Evolutionary conservation across 2,113 vertebrate genomes (phyloP).

Genomic region (Etia nguti): DNA sequence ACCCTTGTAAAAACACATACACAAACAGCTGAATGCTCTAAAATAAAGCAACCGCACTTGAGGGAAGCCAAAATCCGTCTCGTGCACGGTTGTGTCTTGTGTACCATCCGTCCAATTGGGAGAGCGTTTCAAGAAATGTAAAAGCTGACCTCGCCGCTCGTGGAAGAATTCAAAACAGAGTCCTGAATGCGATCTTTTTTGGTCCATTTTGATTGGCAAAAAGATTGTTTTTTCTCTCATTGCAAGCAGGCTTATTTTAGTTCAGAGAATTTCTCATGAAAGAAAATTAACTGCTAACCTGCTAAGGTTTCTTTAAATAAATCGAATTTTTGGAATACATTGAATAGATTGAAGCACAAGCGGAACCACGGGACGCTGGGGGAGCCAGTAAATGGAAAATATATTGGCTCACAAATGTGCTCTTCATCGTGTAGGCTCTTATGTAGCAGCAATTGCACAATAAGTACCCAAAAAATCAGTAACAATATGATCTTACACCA

Average conservation of each 20-base stretch:
- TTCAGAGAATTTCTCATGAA: constrained; percentile 31
- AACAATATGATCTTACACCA: background rate
- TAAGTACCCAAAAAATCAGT: background rate
- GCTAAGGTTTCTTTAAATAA: constrained; percentile 30
- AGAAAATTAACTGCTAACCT: constrained; percentile 42
- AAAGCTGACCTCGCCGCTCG: background rate
- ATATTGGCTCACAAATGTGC: background rate
- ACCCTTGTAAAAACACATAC: constrained; percentile 22
- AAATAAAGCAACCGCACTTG: constrained; percentile 5
- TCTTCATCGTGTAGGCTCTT: background rate
- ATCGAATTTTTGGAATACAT: constrained; percentile 22
- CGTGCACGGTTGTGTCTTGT: background rate
- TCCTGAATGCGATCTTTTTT: background rate
- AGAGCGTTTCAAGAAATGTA: background rate
- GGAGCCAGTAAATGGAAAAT: background rate
- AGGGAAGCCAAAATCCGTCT: background rate
- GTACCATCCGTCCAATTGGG: background rate
- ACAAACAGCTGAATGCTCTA: background rate
- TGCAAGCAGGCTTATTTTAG: constrained; percentile 42
- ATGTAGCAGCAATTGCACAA: background rate
- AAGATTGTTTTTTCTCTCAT: constrained; percentile 49
- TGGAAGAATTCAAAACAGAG: background rate
- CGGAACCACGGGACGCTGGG: background rate
- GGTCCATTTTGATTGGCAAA: constrained; percentile 51
- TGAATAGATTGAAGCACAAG: constrained; percentile 4